Base-by-base conservation (phyloP, 2,888 invertebrate genomes). In the Polyommatus iphigenia region DNA sequence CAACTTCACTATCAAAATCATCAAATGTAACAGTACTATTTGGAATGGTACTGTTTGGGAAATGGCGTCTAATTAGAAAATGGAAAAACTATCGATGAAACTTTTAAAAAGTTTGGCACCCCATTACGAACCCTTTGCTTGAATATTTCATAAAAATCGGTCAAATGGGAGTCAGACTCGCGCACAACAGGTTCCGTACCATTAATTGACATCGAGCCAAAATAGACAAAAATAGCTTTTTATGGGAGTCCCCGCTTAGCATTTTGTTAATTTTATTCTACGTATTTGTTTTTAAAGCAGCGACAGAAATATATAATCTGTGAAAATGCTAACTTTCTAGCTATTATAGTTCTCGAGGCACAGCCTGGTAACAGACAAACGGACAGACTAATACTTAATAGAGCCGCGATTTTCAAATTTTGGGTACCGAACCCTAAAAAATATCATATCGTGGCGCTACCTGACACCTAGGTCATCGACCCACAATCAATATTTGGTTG, bases 401-500 rank as follows among this genome's bases (percentile, higher is more conserved):
- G 46, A 13, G 13, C 10, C 10, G 3, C 46, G 46, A n/a, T 46
- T 46, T 46, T 46, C 18, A 54, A 0, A 0, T 5, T 18, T 18
- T 54, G 4, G 18, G 18, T 54, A 54, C 54, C 15, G 54, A 54
- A 54, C 54, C 18, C 54, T 54, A 54, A 54, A 50, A 50, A 18
- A 18, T 54, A 54, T 54, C 18, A 54, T 18, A 54, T 54, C 20
- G 59, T 67, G 29, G 29, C 32, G 6, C 15, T 15, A 29, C 29
- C 67, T 29, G 67, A 4, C 67, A 32, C 29, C 67, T 32, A 67
- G 67, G 29, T 67, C 67, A 67, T 29, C 6, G 32, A 67, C 67
- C 67, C 32, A 32, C 32, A 67, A 67, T 67, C 67, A 67, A 67
- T 67, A 67, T 67, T 67, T 32, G 6, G 67, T 6, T 67, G 67